phyloP scores from a whole-genome alignment of 2,888 invertebrate genomes.

The Drosophila multiciliata region DNA sequence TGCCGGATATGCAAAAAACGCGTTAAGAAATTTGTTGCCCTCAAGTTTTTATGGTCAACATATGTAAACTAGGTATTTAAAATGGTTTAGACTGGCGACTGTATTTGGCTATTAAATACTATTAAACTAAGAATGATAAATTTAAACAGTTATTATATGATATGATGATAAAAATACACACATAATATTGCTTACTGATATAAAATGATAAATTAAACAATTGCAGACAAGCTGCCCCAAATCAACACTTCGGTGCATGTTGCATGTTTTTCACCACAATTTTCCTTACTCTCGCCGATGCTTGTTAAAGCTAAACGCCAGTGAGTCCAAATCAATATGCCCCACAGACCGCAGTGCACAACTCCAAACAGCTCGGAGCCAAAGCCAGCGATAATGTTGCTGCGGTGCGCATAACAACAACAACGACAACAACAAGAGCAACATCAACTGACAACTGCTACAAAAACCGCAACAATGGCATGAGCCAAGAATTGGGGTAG shows the following conservation, averaged over 20 bases:
- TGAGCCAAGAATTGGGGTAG: conserved; percentile 3
- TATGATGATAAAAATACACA: neutral
- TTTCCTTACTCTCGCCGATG: conserved; percentile 17
- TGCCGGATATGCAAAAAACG: conserved; percentile 56
- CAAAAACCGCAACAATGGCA: conserved; percentile 36
- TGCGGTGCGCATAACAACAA: conserved; percentile 69
- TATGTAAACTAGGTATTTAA: conserved; percentile 5
- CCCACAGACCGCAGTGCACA: conserved; percentile 56
- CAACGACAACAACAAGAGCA: conserved; percentile 46
- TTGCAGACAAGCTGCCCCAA: neutral
- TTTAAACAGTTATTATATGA: neutral
- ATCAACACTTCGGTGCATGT: neutral
- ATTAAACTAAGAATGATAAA: neutral
- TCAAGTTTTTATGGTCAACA: conserved; percentile 29
- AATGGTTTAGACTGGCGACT: conserved; percentile 1
- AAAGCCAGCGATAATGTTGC: conserved; percentile 73
- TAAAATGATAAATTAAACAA: neutral
- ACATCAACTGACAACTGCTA: conserved; percentile 37
- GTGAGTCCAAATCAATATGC: conserved; percentile 65
- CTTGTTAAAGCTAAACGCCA: conserved; percentile 36
- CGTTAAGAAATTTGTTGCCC: conserved; percentile 40
- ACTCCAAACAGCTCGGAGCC: conserved; percentile 59
- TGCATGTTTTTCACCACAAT: conserved; percentile 9
- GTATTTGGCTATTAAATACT: neutral
- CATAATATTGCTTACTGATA: neutral